Percentiles rank a stretch among this genome's conserved stretches.
phyloP scores from a whole-genome alignment of 2,888 invertebrate genomes.

The Psococerastis gibbosa region DNA sequence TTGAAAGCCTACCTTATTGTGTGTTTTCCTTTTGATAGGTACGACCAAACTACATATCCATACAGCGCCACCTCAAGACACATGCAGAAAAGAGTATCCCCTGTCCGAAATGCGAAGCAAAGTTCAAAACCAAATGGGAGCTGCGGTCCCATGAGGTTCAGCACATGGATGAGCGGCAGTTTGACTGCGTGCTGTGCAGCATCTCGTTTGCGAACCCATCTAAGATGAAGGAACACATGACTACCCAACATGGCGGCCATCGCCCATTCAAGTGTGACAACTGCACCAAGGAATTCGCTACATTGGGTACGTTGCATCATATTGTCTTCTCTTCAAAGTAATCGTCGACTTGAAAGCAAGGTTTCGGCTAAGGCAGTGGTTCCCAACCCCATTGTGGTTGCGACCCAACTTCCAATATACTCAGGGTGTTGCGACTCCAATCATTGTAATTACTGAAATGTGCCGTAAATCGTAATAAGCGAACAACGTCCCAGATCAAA shows the following conservation, averaged over 20 bases:
- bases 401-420: too few relatives aligned
- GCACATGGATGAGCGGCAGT: slow-evolving; percentile 25
- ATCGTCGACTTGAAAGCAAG: too few relatives aligned
- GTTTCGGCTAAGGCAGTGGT: too few relatives aligned
- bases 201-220: slow-evolving; percentile 20
- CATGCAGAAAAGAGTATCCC: slow-evolving; percentile 7
- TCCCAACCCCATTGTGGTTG: too few relatives aligned
- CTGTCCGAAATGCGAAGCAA: slow-evolving; percentile 40
- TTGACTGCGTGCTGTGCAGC: slow-evolving; percentile 16
- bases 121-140: slow-evolving; percentile 39
- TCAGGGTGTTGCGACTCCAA: too few relatives aligned
- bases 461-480: too few relatives aligned
- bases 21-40: too few relatives aligned
- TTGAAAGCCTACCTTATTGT: too few relatives aligned
- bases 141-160: slow-evolving; percentile 37
- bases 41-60: slow-evolving; percentile 9
- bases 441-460: too few relatives aligned
- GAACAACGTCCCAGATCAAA: too few relatives aligned
- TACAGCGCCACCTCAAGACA: slow-evolving; percentile 6
- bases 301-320: too few relatives aligned
- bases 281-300: slow-evolving; percentile 41
- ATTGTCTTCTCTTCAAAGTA: too few relatives aligned
- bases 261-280: slow-evolving; percentile 38
- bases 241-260: slow-evolving; percentile 18
- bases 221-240: slow-evolving; percentile 21